These are phyloP conservation scores for Oligia fasciuncula DNA, from an alignment of 2,888 invertebrate genomes.

Conservation along the genomic window DNA sequence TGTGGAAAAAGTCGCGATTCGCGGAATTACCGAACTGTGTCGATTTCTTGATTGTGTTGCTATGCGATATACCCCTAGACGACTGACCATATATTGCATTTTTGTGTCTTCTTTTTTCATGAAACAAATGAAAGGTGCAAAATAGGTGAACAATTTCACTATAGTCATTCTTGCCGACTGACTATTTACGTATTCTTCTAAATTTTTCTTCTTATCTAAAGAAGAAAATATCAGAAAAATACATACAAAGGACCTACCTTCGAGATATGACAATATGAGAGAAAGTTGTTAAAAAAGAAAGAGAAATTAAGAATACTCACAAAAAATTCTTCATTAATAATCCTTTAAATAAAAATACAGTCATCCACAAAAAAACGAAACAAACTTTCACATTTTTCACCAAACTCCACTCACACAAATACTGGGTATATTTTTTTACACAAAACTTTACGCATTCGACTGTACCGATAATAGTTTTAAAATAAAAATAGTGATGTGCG, in stretches of 20 bases:
- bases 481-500: constrained; percentile 68
- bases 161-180: too few species aligned
- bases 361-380: constrained; percentile 37
- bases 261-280: background rate
- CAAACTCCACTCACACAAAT: constrained; percentile 16
- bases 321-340: constrained; percentile 64
- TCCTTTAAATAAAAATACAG: constrained; percentile 52
- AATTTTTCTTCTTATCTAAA: too few species aligned
- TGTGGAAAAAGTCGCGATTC: constrained; percentile 24
- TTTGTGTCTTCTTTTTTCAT: background rate
- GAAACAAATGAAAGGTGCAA: background rate
- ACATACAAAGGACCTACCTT: too few species aligned
- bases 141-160: background rate
- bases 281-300: background rate
- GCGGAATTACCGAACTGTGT: background rate
- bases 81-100: constrained; percentile 27
- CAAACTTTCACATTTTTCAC: constrained; percentile 59
- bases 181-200: background rate
- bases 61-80: too few species aligned
- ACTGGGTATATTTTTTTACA: background rate
- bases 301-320: constrained; percentile 52
- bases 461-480: constrained; percentile 28
- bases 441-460: constrained; percentile 24
- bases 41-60: background rate
- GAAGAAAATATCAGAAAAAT: too few species aligned